Evolutionary conservation across 2,888 invertebrate species (phyloP).

Genomic region (Barypeithes pellucidus): DNA sequence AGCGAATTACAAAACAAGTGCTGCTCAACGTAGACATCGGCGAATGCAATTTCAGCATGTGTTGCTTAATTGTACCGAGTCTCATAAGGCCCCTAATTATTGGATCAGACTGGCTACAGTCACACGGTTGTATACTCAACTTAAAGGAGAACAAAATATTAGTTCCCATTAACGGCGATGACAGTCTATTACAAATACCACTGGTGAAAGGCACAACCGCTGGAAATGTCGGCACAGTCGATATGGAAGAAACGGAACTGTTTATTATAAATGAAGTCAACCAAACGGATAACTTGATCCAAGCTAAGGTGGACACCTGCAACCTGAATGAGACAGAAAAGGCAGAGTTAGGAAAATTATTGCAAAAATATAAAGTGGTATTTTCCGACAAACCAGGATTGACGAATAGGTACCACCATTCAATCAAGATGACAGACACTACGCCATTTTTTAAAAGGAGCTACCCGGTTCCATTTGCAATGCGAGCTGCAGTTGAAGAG

Average conservation of each 20-base stretch:
- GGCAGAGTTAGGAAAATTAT: background rate
- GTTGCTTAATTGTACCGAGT: background rate
- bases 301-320: background rate
- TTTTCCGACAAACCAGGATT: conserved; percentile 35
- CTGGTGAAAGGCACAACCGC: background rate
- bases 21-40: background rate
- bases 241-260: conserved; percentile 5
- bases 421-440: conserved; percentile 26
- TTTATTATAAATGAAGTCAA: background rate
- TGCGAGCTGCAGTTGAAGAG: conserved; percentile 19
- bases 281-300: background rate
- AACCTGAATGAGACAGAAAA: background rate
- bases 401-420: conserved; percentile 30
- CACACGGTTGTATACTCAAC: background rate
- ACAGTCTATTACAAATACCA: background rate
- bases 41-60: background rate
- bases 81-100: conserved; percentile 31
- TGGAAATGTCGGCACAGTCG: background rate
- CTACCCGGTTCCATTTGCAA: conserved; percentile 40
- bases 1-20: conserved; percentile 29
- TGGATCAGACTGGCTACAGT: conserved; percentile 29
- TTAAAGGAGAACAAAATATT: background rate
- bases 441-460: conserved; percentile 27
- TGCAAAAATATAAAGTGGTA: conserved; percentile 3
- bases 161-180: background rate